Evolutionary conservation across 2,797 vertebrate species (phyloP).

Genomic region (Sebastes glaucus): DNA sequence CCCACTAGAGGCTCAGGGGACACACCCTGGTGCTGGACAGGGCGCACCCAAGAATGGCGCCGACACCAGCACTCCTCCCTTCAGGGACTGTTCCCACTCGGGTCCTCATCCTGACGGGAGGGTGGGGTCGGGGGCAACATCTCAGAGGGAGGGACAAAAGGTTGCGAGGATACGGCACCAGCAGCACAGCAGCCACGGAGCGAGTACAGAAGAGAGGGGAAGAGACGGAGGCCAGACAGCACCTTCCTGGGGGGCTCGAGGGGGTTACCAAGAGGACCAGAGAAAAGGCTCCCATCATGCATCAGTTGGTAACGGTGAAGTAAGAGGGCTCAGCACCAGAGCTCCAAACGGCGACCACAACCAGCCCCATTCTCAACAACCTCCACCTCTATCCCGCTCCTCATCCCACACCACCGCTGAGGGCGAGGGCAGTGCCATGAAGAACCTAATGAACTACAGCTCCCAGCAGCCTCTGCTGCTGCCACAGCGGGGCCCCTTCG

Average conservation of each 20-base stretch:
- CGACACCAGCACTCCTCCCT: constrained; percentile 85
- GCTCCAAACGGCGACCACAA: constrained; percentile 50
- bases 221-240: constrained; percentile 78
- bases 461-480: constrained; percentile 88
- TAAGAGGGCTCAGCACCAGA: constrained; percentile 72
- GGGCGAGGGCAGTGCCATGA: constrained; percentile 92
- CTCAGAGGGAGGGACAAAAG: constrained; percentile 88
- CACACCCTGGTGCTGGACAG: constrained; percentile 56
- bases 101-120: constrained; percentile 60
- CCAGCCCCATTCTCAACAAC: constrained; percentile 60
- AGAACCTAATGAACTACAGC: constrained; percentile 95
- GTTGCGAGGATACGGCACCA: constrained; percentile 95
- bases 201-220: constrained; percentile 76
- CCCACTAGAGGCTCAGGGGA: constrained; percentile 79
- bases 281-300: constrained; percentile 81
- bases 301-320: constrained; percentile 79
- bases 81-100: constrained; percentile 77
- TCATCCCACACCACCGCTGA: constrained; percentile 58
- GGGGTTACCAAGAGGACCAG: constrained; percentile 78
- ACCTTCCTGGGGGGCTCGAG: constrained; percentile 74
- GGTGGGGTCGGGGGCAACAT: constrained; percentile 66
- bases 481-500: constrained; percentile 91
- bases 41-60: constrained; percentile 75
- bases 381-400: constrained; percentile 47
- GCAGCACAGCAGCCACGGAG: constrained; percentile 84